A percentile compares a stretch with the other conserved stretches of the same genome.
Evolutionary conservation across 2,797 vertebrate species (phyloP).

Genomic region (Gallirallus australis): DNA sequence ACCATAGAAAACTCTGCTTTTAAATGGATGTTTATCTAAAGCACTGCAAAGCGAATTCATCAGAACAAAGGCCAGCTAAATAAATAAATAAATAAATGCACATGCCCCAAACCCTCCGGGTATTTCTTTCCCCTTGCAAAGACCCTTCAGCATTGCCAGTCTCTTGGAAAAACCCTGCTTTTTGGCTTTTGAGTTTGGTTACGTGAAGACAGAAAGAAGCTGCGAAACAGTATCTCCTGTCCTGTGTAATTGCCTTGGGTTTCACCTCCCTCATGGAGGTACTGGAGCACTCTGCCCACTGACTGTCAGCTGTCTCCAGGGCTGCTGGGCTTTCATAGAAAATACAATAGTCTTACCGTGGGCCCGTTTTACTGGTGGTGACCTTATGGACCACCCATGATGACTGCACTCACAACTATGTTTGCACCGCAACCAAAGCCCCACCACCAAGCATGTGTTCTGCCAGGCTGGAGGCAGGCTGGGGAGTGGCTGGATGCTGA

Average conservation of each 20-base stretch:
- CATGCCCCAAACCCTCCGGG: background rate
- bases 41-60: background rate
- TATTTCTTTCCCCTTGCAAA: background rate
- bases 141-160: background rate
- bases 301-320: background rate
- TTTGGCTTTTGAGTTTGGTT: background rate
- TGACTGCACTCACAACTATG: background rate
- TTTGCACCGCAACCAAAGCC: background rate
- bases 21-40: background rate
- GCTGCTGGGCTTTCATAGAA: background rate
- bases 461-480: background rate
- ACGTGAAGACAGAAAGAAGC: background rate
- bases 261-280: background rate
- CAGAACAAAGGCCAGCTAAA: background rate
- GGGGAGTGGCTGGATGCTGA: background rate
- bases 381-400: background rate
- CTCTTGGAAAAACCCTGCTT: background rate
- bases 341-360: background rate
- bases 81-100: background rate
- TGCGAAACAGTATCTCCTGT: background rate
- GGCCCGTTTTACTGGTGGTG: background rate
- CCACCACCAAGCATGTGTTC: accelerated
- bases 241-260: background rate
- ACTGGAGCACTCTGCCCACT: background rate
- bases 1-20: background rate